Evolutionary conservation across 2,888 invertebrate genomes (phyloP), one percentile per base, ranked within the genome.

Genomic region (Aelia acuminata): DNA sequence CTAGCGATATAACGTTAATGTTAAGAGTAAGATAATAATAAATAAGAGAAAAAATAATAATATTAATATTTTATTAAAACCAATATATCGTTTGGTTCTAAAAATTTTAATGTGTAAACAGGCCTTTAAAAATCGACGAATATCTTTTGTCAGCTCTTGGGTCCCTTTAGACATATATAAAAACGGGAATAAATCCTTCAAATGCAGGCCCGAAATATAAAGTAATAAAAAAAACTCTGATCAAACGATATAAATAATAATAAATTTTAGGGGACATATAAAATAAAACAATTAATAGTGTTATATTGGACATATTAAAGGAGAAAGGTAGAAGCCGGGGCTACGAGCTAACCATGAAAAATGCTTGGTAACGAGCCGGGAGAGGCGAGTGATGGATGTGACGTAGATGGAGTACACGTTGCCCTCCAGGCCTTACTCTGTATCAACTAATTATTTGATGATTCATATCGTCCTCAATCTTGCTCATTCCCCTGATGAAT

Each of bases 391-490:
- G 63, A 70, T 70, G 63, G 63, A 70, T 70, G 63, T 70, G 63
- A 70, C 63, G 63, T 70, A 18, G 63, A 70, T 70, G 63, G 63
- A 70, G 63, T 35, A 35, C 63, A 22, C 63, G 63, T 20, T 70
- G 63, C 63, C 63, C 63, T 35, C 63, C 63, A 70, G 31, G 31
- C 63, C 63, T 70, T 70, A 20, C 63, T 31, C 31, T 70, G 63
- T 31, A 70, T 70, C 63, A 70, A 70, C 63, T 70, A 70, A 70
- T 70, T 70, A 70, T 70, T 70, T 70, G 31, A 70, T 70, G 63
- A 70, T 70, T 70, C 63, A 70, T 70, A 70, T 70, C 63, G 63
- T 31, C 63, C 63, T 70, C 63, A 70, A 70, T 70, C 63, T 70
- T 70, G 63, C 63, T 70, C 63, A 70, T 70, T 70, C 18, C 63